Base-by-base conservation (phyloP, 2,888 invertebrate species). In the Muscina levida region DNA sequence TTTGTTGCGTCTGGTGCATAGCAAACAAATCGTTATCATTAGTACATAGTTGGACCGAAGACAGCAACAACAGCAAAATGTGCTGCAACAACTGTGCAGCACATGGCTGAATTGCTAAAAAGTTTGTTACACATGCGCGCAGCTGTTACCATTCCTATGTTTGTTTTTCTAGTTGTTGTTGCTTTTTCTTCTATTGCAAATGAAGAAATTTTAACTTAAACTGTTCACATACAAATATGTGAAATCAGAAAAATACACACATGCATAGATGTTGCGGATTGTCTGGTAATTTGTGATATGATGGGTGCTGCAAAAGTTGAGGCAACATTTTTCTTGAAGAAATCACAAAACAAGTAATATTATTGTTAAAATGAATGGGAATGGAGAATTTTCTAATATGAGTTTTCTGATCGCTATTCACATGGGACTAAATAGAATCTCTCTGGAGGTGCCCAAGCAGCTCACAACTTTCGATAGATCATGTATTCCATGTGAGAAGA, bases 1-100 rank as follows among this genome's bases (percentile, higher is more conserved):
- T 57, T n/a, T 3, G 66, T 62, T 77, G 74, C 26, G 15, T 8
- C 53, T 67, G 57, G 57, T 71, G 71, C 66, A 71, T 59, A 66
- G 44, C 44, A 77, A 77, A 81, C 74, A 81, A 81, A 81, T 77
- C 77, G 72, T 77, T 81, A 81, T 77, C 81, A 81, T 81, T 81
- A 81, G 81, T 81, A 77, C 77, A 72, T 71, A 77, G 67, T 67
- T 17, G 51, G 67, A 22, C 44, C 10, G 37, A 68, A 59, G 19
- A 48, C 39, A 59, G 68, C 59, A 10, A 26, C 10, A 44, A 57
- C 13, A 57, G n/a, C 22, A 10, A 46, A 65, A 39, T 24, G 31
- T 19, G 19, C 15, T 17, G 42, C 17, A 31, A 62, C n/a, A 59
- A 42, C 10, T n/a, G 42, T 48, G 31, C 53, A 10, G 13, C 24